Percentiles rank a stretch among this genome's conserved stretches.
Evolutionary conservation across 2,113 vertebrate genomes (phyloP).

Genomic region (Origma solitaria): DNA sequence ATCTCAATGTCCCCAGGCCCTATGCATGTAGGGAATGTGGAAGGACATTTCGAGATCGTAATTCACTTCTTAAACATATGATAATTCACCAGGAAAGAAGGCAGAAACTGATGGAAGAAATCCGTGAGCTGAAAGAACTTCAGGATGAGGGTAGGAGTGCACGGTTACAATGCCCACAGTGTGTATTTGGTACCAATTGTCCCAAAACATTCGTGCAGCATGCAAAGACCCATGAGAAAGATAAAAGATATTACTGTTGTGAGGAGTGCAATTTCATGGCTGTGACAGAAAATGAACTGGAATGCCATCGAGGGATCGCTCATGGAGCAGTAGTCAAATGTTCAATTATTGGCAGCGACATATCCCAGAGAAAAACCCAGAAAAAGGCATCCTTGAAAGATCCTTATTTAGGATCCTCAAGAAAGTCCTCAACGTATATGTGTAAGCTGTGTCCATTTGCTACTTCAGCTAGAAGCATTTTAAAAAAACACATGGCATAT

Average conservation of each 20-base stretch:
- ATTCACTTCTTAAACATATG: slow-evolving; percentile 90
- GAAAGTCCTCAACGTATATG: slow-evolving; percentile 70
- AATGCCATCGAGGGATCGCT: slow-evolving; percentile 78
- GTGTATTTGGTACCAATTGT: slow-evolving; percentile 82
- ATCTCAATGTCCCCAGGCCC: slow-evolving; percentile 83
- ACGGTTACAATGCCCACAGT: slow-evolving; percentile 78
- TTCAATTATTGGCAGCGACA: slow-evolving; percentile 63
- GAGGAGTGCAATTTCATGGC: slow-evolving; percentile 86
- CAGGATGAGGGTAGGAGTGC: slow-evolving; percentile 80
- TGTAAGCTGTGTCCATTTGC: slow-evolving; percentile 82
- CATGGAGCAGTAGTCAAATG: slow-evolving; percentile 78
- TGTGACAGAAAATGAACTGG: slow-evolving; percentile 80
- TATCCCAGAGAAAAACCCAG: slow-evolving; percentile 71
- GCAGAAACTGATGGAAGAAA: slow-evolving; percentile 87
- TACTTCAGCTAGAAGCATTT: slow-evolving; percentile 72
- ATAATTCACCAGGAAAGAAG: slow-evolving; percentile 90
- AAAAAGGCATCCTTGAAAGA: slow-evolving; percentile 74
- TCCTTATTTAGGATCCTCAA: slow-evolving; percentile 63
- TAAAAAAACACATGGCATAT: slow-evolving; percentile 80
- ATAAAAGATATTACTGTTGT: slow-evolving; percentile 87
- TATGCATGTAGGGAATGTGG: slow-evolving; percentile 93
- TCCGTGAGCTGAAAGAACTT: slow-evolving; percentile 85
- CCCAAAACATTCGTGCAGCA: slow-evolving; percentile 86
- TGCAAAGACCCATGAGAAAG: slow-evolving; percentile 84
- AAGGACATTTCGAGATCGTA: slow-evolving; percentile 89